A percentile compares a stretch with the other conserved stretches of the same genome.
phyloP scores from a whole-genome alignment of 2,113 vertebrate species.

The Pterophyllum scalare region DNA sequence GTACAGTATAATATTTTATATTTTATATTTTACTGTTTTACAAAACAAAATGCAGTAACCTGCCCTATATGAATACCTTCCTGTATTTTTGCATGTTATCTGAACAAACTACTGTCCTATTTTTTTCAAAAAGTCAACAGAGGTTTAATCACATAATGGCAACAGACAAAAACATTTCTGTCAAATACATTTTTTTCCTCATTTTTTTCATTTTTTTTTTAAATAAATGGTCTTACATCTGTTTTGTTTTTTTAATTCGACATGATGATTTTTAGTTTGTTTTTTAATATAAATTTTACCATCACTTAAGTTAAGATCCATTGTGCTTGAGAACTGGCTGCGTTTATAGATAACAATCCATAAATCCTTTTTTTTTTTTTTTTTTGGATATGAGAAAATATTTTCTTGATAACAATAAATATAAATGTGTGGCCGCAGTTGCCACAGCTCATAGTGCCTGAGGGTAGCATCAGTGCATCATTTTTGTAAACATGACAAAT shows the following conservation, averaged over 20 bases:
- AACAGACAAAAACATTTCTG: constrained; percentile 40
- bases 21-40: not conserved
- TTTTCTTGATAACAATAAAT: not conserved
- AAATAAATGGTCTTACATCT: constrained; percentile 32
- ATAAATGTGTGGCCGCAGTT: not conserved
- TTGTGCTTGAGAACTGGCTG: not conserved
- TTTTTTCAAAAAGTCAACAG: constrained; percentile 19
- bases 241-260: constrained; percentile 12
- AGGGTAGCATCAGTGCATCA: not conserved
- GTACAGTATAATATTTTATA: not conserved
- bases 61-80: not conserved
- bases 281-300: not conserved
- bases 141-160: constrained; percentile 19
- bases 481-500: not conserved
- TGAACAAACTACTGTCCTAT: constrained; percentile 8
- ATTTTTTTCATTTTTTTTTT: constrained; percentile 67
- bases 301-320: not conserved
- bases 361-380: not conserved
- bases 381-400: not conserved
- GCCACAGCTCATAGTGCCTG: not conserved
- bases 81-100: not conserved
- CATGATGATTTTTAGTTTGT: constrained; percentile 3
- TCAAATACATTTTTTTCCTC: constrained; percentile 71
- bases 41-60: not conserved
- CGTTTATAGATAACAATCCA: not conserved